Evolutionary conservation across 1,140 invertebrate species (phyloP).

Genomic region (Drosophila grimshawi): DNA sequence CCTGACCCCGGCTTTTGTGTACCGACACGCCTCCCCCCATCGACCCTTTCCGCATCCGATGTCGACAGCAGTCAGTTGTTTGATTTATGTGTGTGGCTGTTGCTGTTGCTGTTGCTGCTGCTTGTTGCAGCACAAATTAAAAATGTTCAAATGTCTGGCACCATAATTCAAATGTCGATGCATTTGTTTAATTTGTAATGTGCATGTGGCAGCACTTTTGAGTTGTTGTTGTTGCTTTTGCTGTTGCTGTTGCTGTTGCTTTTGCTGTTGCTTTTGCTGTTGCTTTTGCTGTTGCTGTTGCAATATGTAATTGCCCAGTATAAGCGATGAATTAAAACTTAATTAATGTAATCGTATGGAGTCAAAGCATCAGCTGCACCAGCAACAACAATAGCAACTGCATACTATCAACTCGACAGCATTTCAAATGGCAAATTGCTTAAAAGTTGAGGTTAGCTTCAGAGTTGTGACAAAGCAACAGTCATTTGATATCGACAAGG

Average conservation of each 20-base stretch:
- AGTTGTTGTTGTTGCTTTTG: constrained; percentile 11
- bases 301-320: constrained; percentile 43
- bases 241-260: constrained; percentile 6
- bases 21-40: not conserved
- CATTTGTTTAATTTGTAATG: constrained; percentile 75
- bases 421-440: constrained; percentile 30
- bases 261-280: constrained; percentile 13
- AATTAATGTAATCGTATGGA: constrained; percentile 56
- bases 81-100: constrained; percentile 66
- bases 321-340: constrained; percentile 54
- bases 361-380: constrained; percentile 14
- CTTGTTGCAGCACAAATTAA: constrained; percentile 68
- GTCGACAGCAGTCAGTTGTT: constrained; percentile 79
- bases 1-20: constrained; percentile 25
- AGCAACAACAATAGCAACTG: constrained; percentile 16
- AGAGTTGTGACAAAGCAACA: constrained; percentile 25
- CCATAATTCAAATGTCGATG: constrained; percentile 78
- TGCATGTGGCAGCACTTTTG: constrained; percentile 68
- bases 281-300: constrained; percentile 9
- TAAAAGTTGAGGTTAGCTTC: constrained; percentile 30
- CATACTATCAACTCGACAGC: not conserved
- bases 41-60: constrained; percentile 37
- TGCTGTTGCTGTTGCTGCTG: constrained; percentile 22
- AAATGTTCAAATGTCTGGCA: constrained; percentile 71
- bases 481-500: constrained; percentile 6